Conservation (phyloP, 2,888 invertebrate species). For the Limnephilus lunatus region DNA sequence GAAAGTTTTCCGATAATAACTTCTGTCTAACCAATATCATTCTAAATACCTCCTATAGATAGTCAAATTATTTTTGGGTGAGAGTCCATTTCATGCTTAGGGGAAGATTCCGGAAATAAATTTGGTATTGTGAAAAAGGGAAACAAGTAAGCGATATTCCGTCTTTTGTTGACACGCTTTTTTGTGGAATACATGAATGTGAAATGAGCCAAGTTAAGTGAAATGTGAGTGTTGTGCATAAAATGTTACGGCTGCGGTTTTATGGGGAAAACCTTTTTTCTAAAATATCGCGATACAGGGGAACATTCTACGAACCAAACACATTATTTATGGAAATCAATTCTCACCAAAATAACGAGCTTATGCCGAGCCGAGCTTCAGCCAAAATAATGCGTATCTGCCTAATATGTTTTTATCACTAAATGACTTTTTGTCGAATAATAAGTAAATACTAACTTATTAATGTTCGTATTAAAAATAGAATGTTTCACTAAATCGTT, state of each 20-base stretch:
- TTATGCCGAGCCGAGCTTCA: not conserved
- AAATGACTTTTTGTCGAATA: not conserved
- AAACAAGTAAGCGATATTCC: constrained; percentile 51
- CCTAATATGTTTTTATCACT: not conserved
- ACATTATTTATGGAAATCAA: constrained; percentile 29
- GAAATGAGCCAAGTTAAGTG: constrained; percentile 64
- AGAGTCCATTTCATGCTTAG: not conserved
- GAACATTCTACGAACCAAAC: not conserved
- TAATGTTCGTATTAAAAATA: not conserved
- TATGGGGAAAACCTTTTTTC: constrained; percentile 55
- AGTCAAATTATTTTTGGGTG: not conserved
- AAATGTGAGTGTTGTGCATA: constrained; percentile 64
- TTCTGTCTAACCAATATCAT: not conserved
- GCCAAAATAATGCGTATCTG: not conserved
- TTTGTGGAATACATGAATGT: constrained; percentile 63
- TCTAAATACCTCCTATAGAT: not conserved
- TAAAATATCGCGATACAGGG: constrained; percentile 42
- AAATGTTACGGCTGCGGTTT: constrained; percentile 63
- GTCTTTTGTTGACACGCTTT: constrained; percentile 63
- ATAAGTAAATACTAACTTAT: not conserved
- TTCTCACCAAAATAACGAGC: not conserved
- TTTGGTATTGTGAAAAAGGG: constrained; percentile 20
- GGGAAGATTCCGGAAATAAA: constrained; percentile 13
- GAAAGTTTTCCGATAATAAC: not conserved
- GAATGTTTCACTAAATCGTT: not conserved